Evolutionary conservation across 2,888 invertebrate genomes (phyloP).

Genomic region (Cynaeus angustus): DNA sequence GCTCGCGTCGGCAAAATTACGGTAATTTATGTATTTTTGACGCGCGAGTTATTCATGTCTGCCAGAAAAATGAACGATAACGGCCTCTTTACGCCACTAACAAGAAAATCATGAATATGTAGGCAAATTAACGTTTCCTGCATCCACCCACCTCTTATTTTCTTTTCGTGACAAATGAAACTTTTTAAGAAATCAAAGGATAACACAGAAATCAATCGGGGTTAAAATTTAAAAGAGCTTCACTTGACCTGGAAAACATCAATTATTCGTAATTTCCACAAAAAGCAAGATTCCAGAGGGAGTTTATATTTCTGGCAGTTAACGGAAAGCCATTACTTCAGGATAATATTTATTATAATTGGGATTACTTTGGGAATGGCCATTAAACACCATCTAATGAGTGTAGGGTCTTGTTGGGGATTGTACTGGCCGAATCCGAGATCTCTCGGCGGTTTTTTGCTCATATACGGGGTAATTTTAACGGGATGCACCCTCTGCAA

Average conservation of each 20-base stretch:
- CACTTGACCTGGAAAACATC: constrained; percentile 7
- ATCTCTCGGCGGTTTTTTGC: constrained; percentile 5
- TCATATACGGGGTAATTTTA: constrained; percentile 14
- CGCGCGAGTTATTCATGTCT: constrained; percentile 34
- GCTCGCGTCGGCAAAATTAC: constrained; percentile 31
- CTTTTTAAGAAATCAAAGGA: constrained; percentile 20
- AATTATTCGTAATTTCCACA: constrained; percentile 16
- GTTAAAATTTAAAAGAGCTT: constrained; percentile 13
- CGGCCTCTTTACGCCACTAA: constrained; percentile 6
- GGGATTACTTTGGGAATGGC: constrained; percentile 32
- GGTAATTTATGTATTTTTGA: constrained; percentile 43
- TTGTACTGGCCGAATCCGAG: constrained; percentile 7
- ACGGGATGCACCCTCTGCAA: constrained; percentile 1
- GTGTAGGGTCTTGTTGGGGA: constrained; percentile 27
- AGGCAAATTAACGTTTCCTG: constrained; percentile 14
- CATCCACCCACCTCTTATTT: background rate
- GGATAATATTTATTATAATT: constrained; percentile 39
- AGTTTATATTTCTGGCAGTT: constrained; percentile 26
- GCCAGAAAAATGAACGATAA: constrained; percentile 40
- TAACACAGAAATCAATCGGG: constrained; percentile 4
- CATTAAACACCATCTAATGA: constrained; percentile 38
- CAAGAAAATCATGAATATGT: constrained; percentile 21
- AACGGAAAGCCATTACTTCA: constrained; percentile 27
- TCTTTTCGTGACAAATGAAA: constrained; percentile 8
- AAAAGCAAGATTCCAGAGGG: constrained; percentile 13